A percentile compares a stretch with the other conserved stretches of the same genome.
These are phyloP conservation scores for cat (Felis catus) DNA, from an alignment of 2,113 vertebrate genomes.

Conservation along the genomic window DNA sequence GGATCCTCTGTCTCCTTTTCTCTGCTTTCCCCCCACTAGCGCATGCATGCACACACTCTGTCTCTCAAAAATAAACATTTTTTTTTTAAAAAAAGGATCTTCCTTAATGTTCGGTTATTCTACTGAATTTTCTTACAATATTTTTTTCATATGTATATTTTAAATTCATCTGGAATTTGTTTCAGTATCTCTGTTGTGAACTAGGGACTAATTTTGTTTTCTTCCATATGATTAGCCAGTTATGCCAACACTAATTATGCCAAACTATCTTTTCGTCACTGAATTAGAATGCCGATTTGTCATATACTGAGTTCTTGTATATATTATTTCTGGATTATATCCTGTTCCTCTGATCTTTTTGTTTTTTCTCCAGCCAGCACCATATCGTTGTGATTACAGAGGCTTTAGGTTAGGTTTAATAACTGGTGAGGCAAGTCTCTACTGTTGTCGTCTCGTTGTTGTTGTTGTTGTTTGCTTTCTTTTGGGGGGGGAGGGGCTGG, in stretches of 20 bases:
- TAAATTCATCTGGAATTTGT: conserved; percentile 32
- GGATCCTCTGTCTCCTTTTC: too few relatives aligned
- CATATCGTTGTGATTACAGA: background rate
- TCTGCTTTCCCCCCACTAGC: too few relatives aligned
- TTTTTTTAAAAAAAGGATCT: background rate
- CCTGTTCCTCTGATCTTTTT: background rate
- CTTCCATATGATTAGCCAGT: background rate
- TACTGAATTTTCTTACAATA: background rate
- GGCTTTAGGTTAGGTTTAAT: background rate
- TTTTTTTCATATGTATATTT: background rate
- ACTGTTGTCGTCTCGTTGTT: background rate
- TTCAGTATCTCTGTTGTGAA: conserved; percentile 11
- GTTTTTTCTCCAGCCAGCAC: background rate
- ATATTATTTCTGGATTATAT: background rate
- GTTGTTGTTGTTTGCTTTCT: background rate
- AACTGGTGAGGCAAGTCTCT: background rate
- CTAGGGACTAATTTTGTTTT: background rate
- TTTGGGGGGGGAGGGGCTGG: background rate
- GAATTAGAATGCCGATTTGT: conserved; percentile 1
- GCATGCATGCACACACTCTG: too few relatives aligned
- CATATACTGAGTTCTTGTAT: background rate
- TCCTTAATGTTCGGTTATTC: background rate
- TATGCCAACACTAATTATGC: background rate
- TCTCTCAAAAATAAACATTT: too few relatives aligned
- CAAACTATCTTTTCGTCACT: background rate